A percentile compares a stretch with the other conserved stretches of the same genome.
Evolutionary conservation across 2,888 invertebrate genomes (phyloP).

Genomic region (Pharmacophagus antenor): DNA sequence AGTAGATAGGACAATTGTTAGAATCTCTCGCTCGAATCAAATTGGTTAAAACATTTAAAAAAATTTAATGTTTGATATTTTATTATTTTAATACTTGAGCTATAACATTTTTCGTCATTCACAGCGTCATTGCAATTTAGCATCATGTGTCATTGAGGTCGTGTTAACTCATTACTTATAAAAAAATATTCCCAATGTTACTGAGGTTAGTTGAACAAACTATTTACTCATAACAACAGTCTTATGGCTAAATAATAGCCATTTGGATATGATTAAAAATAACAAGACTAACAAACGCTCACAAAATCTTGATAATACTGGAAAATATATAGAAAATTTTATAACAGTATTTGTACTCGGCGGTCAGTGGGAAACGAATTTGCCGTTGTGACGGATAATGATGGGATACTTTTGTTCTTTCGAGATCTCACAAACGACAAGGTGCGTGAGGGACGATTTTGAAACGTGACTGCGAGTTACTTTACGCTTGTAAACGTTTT

Average conservation of each 20-base stretch:
- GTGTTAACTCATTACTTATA: too few species aligned
- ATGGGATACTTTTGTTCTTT: slow-evolving; percentile 39
- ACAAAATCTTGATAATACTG: slow-evolving; percentile 41
- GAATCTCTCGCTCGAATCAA: slow-evolving; percentile 49
- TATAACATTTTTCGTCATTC: too few species aligned
- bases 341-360: slow-evolving; percentile 23
- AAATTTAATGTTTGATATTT: slow-evolving; percentile 9
- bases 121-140: too few species aligned
- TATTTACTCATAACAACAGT: too few species aligned
- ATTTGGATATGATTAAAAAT: too few species aligned
- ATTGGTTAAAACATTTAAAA: slow-evolving; percentile 38
- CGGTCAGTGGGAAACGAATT: neutral
- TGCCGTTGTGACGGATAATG: slow-evolving; percentile 20
- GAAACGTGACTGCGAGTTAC: slow-evolving; percentile 44
- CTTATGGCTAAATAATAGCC: too few species aligned
- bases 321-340: neutral
- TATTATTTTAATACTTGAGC: too few species aligned
- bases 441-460: slow-evolving; percentile 45
- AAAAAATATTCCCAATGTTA: too few species aligned
- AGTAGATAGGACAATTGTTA: slow-evolving; percentile 59
- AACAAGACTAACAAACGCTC: slow-evolving; percentile 34
- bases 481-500: neutral
- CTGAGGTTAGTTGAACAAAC: too few species aligned
- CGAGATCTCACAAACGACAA: slow-evolving; percentile 44
- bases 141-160: too few species aligned